Base-by-base conservation (phyloP, 2,888 invertebrate species). In the Heliconius ethilla region DNA sequence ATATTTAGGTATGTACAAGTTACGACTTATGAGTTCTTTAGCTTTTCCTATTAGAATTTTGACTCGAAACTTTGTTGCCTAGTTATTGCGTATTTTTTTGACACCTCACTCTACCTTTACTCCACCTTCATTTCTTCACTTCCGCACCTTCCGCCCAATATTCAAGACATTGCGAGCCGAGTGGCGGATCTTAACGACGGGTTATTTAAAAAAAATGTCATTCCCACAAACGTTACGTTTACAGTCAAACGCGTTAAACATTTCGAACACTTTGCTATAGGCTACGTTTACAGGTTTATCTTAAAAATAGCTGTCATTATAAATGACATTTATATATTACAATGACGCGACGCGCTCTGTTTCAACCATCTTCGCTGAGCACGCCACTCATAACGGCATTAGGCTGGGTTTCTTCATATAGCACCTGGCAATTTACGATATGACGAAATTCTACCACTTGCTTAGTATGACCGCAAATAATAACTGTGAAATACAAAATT, bases 341-440 rank as follows among this genome's bases (percentile, higher is more conserved):
- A 45, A 69, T 40, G 69, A 37, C 40, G 67, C 67, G 72, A 33
- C 55, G 59, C 72, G 72, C 72, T 72, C 72, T 72, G 72, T 72
- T 72, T 72, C 72, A n/a, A 59, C 25, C 33, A n/a, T 59, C 45
- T 29, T 29, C 45, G n/a, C 45, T 75, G 55, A 59, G 72, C 72
- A 15, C 55, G 33, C 29, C n/a, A 55, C 55, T 59, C 33, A 59
- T 72, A 72, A 72, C 72, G 72, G 72, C 72, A 72, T 59, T 37
- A 55, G 55, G 37, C 33, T 59, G 25, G 3, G n/a, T 72, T 59
- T 33, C 59, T 59, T 59, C 59, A 72, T 72, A 45, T 45, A 13
- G 15, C 69, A 45, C 45, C 45, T 40, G 69, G 69, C 9, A 69
- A 25, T 69, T 13, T 18, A 69, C 40, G 9, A 69, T 25, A 69